Evolutionary conservation across 2,888 invertebrate species (phyloP).

Genomic region (Tigriopus californicus): DNA sequence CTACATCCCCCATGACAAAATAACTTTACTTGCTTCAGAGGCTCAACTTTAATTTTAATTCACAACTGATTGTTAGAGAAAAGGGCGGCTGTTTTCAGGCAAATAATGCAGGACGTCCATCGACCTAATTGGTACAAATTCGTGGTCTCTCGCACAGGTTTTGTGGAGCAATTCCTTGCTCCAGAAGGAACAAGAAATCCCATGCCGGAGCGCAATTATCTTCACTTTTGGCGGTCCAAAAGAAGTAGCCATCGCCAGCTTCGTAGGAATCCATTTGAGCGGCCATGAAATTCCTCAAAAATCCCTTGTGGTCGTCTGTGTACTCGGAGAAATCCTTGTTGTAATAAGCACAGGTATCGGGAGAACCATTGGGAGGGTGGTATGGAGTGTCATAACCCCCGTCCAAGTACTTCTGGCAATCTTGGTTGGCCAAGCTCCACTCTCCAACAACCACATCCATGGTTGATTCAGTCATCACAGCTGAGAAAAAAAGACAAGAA

Average conservation of each 20-base stretch:
- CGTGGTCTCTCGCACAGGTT: background rate
- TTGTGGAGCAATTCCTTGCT: background rate
- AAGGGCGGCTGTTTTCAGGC: too few relatives aligned
- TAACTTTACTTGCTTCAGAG: too few relatives aligned
- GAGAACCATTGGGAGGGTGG: background rate
- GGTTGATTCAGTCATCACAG: too few relatives aligned
- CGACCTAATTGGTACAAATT: too few relatives aligned
- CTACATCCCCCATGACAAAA: too few relatives aligned
- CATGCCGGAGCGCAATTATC: background rate
- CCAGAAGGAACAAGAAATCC: background rate
- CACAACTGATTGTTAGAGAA: too few relatives aligned
- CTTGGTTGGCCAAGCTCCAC: background rate
- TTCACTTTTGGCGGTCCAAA: background rate
- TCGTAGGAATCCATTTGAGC: slow-evolving; percentile 4
- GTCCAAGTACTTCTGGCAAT: slow-evolving; percentile 8
- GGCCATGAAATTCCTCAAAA: background rate
- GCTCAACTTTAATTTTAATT: too few relatives aligned
- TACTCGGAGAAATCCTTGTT: background rate
- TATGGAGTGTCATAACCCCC: background rate
- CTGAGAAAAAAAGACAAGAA: too few relatives aligned
- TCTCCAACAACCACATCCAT: background rate
- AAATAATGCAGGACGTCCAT: too few relatives aligned
- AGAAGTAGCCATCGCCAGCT: background rate
- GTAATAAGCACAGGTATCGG: background rate
- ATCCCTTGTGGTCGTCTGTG: background rate